Evolutionary conservation across 2,797 vertebrate genomes (phyloP), one percentile per base, ranked within the genome.

Genomic region (Philypnodon macrostomus): DNA sequence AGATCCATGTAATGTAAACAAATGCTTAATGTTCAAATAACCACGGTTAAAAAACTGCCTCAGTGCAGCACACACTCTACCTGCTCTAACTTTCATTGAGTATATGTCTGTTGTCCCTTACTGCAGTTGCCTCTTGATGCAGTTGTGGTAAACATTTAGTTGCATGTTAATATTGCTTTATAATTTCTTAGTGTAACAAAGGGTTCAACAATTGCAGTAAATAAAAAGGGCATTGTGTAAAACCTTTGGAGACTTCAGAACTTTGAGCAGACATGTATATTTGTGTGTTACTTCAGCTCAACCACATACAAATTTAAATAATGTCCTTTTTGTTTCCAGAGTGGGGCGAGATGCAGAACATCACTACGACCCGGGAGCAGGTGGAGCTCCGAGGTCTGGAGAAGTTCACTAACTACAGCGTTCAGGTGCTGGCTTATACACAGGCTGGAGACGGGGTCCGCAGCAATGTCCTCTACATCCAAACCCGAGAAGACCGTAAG

Each of bases 391-490:
- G 91, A 2, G 92, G 94, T 8, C 87, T 99, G 70, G 96, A 98
- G 89, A 98, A 99, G 84, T 99, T 97, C 89, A 98, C 96, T 63
- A 97, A 99, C 85, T 99, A 98, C 90, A 98, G 96, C 0, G 90
- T 98, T 42, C 96, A 98, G 84, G 96, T 98, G 66, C 77, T 97
- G 85, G 96, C 96, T 0, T 98, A 94, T 87, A 98, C 96, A 0
- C 96, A 98, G 75, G 96, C 96, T 0, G 96, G 96, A 0, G 96
- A 98, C 0, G 95, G 96, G 0, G 96, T 95, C 42, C 94, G 96
- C 73, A 98, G 95, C 87, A 91, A 92, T 0, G 94, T 96, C 44
- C 91, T 98, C 36, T 94, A 95, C 55, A 93, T 97, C 77, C 94
- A 98, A 76, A 98, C 96, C 53, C 92, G 95, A 49, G 96, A 98